These are phyloP conservation scores for Callaeas wilsoni DNA, from an alignment of 2,113 vertebrate genomes.

Conservation along the genomic window DNA sequence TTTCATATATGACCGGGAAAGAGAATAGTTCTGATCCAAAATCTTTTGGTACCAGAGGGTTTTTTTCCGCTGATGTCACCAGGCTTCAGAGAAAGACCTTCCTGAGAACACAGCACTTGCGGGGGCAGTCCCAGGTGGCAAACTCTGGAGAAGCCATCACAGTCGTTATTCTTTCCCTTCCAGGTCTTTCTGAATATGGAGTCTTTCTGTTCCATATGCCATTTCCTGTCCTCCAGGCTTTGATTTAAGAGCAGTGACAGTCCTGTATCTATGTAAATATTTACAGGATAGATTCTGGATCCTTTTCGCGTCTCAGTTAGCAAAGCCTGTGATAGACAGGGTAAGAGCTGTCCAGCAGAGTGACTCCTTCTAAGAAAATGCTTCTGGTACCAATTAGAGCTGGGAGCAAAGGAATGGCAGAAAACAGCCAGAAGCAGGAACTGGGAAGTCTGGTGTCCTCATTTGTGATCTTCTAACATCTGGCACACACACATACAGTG, in stretches of 20 bases:
- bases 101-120: background rate
- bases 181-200: background rate
- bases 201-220: background rate
- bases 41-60: background rate
- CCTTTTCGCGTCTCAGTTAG: background rate
- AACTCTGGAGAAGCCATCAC: background rate
- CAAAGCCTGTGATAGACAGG: background rate
- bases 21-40: background rate
- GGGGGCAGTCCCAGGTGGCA: background rate
- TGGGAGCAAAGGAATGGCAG: background rate
- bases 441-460: slow-evolving; percentile 34
- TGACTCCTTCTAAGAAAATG: slow-evolving; percentile 35
- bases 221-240: background rate
- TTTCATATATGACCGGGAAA: accelerated
- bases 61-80: background rate
- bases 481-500: background rate
- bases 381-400: slow-evolving; percentile 8
- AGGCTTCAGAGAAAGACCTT: background rate
- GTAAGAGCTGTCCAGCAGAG: background rate
- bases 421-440: slow-evolving; percentile 2
- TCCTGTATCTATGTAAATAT: slow-evolving; percentile 53
- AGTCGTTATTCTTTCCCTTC: background rate
- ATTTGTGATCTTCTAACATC: slow-evolving; percentile 1
- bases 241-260: background rate
- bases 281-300: background rate